These are phyloP conservation scores for Microcebus tavaratra DNA, from an alignment of 2,113 vertebrate species.

Conservation along the genomic window DNA sequence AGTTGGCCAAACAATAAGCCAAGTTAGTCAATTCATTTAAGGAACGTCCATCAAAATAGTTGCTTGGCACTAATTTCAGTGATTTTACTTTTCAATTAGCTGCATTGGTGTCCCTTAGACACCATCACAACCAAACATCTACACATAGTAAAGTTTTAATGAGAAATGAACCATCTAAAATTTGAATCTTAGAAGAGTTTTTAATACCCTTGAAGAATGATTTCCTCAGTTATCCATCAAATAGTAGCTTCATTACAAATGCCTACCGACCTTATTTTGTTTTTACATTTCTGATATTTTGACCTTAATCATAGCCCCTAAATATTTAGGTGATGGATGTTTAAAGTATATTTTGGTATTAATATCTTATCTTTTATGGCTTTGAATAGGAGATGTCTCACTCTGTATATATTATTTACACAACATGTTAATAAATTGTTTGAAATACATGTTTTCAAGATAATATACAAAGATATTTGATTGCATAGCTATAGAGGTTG, in stretches of 20 bases:
- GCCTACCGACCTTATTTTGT: neutral
- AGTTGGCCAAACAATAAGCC: slow-evolving; percentile 15
- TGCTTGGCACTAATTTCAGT: neutral
- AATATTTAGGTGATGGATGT: neutral
- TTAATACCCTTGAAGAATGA: neutral
- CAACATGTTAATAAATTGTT: neutral
- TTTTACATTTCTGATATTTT: neutral
- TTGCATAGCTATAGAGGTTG: neutral
- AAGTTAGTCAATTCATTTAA: slow-evolving; percentile 16
- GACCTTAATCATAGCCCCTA: neutral
- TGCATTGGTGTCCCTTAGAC: neutral
- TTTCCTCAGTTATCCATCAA: neutral
- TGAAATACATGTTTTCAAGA: neutral
- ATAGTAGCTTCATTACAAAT: neutral
- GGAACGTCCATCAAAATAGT: neutral
- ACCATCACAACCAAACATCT: neutral
- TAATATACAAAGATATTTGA: neutral
- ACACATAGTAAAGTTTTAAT: neutral
- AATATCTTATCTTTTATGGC: neutral
- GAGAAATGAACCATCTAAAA: neutral
- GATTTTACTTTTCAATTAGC: neutral
- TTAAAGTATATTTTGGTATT: neutral
- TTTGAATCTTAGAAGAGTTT: neutral
- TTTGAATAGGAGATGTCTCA: neutral
- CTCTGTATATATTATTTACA: neutral